phyloP scores from a whole-genome alignment of 2,797 vertebrate species.

The Bradypus variegatus region DNA sequence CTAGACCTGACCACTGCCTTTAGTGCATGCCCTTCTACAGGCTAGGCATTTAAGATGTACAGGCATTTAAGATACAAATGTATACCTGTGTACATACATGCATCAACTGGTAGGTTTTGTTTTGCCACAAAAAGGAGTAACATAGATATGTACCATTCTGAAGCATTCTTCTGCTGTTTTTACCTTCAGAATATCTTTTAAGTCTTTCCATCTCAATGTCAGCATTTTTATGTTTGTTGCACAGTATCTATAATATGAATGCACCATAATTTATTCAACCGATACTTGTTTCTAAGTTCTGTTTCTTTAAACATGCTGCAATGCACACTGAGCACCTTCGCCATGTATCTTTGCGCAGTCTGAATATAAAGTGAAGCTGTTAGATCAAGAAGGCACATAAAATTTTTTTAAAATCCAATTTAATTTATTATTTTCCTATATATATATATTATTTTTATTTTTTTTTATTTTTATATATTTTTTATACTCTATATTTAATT shows the following conservation, averaged over 20 bases:
- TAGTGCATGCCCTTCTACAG: no score
- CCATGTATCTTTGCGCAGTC: not conserved
- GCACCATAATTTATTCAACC: not conserved
- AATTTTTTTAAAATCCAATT: not conserved
- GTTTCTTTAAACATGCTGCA: not conserved
- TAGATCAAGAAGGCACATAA: not conserved
- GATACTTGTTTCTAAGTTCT: not conserved
- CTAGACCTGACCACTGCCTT: not conserved
- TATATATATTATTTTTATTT: not conserved
- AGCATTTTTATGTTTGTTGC: not conserved
- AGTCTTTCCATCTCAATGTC: not conserved
- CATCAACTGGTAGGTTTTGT: not conserved
- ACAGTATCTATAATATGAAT: not conserved
- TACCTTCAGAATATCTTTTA: not conserved
- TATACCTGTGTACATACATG: accelerated
- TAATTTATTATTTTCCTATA: not conserved
- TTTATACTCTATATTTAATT: not conserved
- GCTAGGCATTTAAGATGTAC: no score
- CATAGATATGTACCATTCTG: not conserved
- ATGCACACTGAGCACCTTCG: not conserved
- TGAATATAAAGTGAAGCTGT: not conserved
- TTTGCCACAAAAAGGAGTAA: not conserved
- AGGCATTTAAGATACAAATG: not conserved
- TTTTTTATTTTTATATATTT: no score
- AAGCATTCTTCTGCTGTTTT: not conserved